Evolutionary conservation across 2,113 vertebrate genomes (phyloP).

Genomic region (Hipposideros armiger): DNA sequence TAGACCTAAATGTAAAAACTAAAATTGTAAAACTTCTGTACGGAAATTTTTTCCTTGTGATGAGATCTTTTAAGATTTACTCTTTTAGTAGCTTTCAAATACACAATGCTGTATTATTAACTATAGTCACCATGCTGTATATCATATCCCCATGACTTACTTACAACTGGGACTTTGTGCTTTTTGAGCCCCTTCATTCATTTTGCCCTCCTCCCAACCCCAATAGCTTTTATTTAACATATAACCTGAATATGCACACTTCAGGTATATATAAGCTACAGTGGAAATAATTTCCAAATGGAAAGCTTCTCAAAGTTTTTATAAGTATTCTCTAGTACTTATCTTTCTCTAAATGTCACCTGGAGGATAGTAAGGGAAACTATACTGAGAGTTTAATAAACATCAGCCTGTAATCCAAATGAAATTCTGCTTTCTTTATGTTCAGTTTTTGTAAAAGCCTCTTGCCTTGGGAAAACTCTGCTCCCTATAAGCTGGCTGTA

Average conservation of each 20-base stretch:
- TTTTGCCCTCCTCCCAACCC: neutral
- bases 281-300: neutral
- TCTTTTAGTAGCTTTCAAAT: no score
- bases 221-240: neutral
- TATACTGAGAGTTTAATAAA: constrained; percentile 19
- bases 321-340: neutral
- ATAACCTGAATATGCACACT: neutral
- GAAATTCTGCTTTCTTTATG: constrained; percentile 6
- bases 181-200: neutral
- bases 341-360: neutral
- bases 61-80: no score
- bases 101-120: no score
- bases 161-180: no score
- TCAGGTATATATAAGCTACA: neutral
- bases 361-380: neutral
- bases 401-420: neutral
- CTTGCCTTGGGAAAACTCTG: neutral
- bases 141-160: no score
- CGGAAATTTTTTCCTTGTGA: no score
- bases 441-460: constrained; percentile 37
- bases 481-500: neutral
- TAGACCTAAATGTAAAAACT: no score
- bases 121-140: no score
- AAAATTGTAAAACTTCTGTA: no score
- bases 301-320: neutral